Base-by-base conservation (phyloP, 1,140 invertebrate species). In the Halyomorpha halys region DNA sequence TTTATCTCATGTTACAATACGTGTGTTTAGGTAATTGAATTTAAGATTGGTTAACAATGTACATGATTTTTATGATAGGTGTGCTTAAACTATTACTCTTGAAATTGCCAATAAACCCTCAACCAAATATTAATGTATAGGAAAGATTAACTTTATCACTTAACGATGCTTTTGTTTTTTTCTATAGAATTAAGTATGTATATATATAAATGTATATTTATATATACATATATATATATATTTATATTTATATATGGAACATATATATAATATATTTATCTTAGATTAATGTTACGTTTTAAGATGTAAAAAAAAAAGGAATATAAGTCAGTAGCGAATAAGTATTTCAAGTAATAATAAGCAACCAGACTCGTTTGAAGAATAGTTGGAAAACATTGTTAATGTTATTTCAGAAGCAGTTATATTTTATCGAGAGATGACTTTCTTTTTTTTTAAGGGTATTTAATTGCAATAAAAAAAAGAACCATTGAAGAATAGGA, bases 111-210 rank as follows among this genome's bases (percentile, higher is more conserved):
- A 68, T 68, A 65, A 65, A 65, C 63, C 60, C 61, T 65, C 63
- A 65, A 68, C 67, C 67, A 68, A 68, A 68, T 68, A 68, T 68
- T 68, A 68, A 56, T 61, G 25, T 66, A 63, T 66, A 63, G 61
- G 62, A 44, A 23, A 53, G 61, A 34, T 65, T 34, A 62, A 16
- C 45, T 60, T 39, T 19, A 39, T 59, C 16, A 60, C 16, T 60
- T 60, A 47, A 44, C 54, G 51, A 63, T 63, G 59, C 59, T 61
- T 65, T 45, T 60, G 64, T 65, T 51, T 63, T 39, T 39, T 63
- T 65, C 23, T 45, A 65, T 65, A 65, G 60, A 44, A 30, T 65
- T 65, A 65, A 65, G 64, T 44, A 18, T 44, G 45, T 59, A 45
- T 30, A 51, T 64, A 62, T 23, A 62, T 23, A 62, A 45, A 51